Percentiles rank a stretch among this genome's conserved stretches.
Conservation (phyloP, 2,888 invertebrate genomes). For the Oxytorus armatus region DNA sequence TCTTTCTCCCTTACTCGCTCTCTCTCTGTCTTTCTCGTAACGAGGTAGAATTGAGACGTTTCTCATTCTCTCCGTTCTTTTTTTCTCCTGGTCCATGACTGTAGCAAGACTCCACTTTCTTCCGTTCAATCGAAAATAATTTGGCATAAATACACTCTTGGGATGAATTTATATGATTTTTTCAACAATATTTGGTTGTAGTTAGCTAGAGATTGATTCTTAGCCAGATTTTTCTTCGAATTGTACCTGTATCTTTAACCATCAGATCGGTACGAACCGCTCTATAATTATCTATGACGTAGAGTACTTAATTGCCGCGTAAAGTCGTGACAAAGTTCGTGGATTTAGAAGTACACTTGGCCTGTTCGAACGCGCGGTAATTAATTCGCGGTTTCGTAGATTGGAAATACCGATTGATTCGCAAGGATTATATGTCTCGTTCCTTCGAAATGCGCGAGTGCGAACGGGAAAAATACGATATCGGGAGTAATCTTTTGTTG, state of each 20-base stretch:
- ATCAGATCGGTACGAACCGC: not conserved
- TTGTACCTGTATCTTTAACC: not conserved
- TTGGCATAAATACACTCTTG: not conserved
- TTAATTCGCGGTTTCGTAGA: constrained; percentile 31
- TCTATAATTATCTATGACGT: constrained; percentile 50
- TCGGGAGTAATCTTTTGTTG: too few relatives aligned
- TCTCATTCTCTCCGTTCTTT: constrained; percentile 42
- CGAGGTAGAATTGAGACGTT: constrained; percentile 70
- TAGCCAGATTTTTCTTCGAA: not conserved
- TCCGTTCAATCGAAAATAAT: not conserved
- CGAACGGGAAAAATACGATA: too few relatives aligned
- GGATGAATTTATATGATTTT: not conserved
- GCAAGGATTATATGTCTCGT: not conserved
- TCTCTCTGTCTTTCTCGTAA: constrained; percentile 39
- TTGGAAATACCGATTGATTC: constrained; percentile 45
- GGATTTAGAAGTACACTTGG: constrained; percentile 5
- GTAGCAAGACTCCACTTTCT: not conserved
- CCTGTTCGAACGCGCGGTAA: not conserved
- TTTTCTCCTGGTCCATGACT: not conserved
- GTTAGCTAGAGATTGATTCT: not conserved
- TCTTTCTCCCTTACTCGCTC: constrained; percentile 11
- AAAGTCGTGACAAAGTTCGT: constrained; percentile 24
- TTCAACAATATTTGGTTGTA: not conserved
- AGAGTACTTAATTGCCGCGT: constrained; percentile 26
- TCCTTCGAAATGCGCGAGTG: not conserved